Evolutionary conservation across 2,797 vertebrate genomes (phyloP).

Genomic region (Gambelia wislizenii): DNA sequence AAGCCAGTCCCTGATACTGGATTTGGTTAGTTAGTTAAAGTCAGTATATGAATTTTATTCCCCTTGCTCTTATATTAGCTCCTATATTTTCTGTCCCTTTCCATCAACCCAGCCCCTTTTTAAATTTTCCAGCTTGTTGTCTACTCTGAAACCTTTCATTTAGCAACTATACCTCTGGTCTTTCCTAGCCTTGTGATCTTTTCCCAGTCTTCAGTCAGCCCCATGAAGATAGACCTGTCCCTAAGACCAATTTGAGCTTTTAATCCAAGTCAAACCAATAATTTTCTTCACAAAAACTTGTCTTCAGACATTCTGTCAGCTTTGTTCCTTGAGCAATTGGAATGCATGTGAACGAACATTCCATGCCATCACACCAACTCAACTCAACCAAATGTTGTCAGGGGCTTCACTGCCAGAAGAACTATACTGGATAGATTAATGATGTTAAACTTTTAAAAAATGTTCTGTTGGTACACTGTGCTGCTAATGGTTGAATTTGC

Average conservation of each 20-base stretch:
- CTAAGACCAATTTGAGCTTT: not conserved
- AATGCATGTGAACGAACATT: not conserved
- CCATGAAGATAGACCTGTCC: not conserved
- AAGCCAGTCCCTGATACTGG: not conserved
- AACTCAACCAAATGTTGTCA: not conserved
- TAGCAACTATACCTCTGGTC: not conserved
- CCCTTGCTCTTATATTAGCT: not conserved
- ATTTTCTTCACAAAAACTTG: not conserved
- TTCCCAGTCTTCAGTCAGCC: not conserved
- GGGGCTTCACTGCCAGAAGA: not conserved
- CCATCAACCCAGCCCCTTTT: no score
- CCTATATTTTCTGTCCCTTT: not conserved
- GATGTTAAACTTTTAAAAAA: not conserved
- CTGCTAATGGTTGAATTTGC: not conserved
- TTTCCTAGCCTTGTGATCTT: not conserved
- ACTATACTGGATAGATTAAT: not conserved
- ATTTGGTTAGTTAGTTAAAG: not conserved
- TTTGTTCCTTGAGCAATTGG: slow-evolving; percentile 3
- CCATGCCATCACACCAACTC: not conserved
- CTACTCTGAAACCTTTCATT: not conserved
- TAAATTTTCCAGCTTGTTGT: not conserved
- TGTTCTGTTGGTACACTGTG: not conserved
- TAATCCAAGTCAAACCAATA: not conserved
- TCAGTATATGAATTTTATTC: not conserved
- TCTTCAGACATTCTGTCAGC: not conserved